Conservation (phyloP, 2,113 vertebrate species). For the Elanoides forficatus region DNA sequence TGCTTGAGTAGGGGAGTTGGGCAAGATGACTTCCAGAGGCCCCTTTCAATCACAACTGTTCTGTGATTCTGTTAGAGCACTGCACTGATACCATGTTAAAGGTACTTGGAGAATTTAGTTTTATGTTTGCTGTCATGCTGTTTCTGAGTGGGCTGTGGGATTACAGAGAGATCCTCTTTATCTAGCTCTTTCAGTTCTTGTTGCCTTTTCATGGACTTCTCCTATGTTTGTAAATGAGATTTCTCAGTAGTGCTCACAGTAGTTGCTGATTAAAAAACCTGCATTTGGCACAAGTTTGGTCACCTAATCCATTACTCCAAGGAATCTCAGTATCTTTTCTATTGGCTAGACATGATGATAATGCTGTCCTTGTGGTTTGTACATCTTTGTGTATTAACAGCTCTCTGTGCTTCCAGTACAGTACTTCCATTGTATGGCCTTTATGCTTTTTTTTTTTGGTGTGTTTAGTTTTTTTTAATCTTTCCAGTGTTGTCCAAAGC, state of each 20-base stretch:
- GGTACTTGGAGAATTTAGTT: not conserved
- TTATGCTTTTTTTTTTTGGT: not conserved
- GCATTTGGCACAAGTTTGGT: not conserved
- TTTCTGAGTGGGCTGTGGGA: not conserved
- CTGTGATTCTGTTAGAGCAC: not conserved
- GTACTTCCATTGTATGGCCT: not conserved
- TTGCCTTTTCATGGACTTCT: not conserved
- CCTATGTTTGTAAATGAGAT: not conserved
- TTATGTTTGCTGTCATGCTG: not conserved
- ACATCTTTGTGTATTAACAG: not conserved
- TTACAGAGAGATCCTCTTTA: not conserved
- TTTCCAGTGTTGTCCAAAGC: not conserved
- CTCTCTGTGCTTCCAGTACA: not conserved
- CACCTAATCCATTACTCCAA: not conserved
- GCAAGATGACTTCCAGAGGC: not conserved
- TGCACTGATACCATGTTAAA: not conserved
- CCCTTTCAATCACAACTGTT: not conserved
- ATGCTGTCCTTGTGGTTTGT: not conserved
- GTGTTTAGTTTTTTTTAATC: not conserved
- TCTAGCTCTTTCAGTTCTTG: not conserved
- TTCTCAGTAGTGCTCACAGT: not conserved
- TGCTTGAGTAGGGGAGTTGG: not conserved
- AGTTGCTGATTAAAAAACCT: not conserved
- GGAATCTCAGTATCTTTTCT: not conserved
- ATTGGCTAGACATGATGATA: not conserved